Percentiles rank a stretch among this genome's conserved stretches.
Evolutionary conservation across 1,140 invertebrate genomes (phyloP).

Genomic region (Steinernema khuongi): DNA sequence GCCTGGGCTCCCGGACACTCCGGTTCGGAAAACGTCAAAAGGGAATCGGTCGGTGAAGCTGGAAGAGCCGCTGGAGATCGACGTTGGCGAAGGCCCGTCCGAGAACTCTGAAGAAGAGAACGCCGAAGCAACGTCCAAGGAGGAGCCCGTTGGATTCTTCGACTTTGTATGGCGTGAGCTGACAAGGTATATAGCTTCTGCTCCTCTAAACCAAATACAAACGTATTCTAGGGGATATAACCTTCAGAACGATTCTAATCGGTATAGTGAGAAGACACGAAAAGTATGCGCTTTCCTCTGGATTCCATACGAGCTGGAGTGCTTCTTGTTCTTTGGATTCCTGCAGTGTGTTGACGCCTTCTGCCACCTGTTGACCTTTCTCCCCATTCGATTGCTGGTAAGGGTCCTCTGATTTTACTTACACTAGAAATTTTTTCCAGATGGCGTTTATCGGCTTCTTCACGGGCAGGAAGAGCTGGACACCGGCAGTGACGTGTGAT

Average conservation of each 20-base stretch:
- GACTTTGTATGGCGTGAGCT: slow-evolving; percentile 29
- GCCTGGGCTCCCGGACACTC: too few species aligned
- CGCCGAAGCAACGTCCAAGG: not conserved
- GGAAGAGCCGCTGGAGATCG: not conserved
- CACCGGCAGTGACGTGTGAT: slow-evolving; percentile 86
- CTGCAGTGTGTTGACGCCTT: slow-evolving; percentile 96
- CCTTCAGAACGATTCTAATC: slow-evolving; percentile 66
- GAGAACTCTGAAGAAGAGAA: not conserved
- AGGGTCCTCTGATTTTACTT: slow-evolving; percentile 61
- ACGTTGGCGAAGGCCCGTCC: not conserved
- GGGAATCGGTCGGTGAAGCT: not conserved
- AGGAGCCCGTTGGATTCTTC: not conserved
- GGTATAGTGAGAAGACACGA: slow-evolving; percentile 82
- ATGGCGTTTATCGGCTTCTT: slow-evolving; percentile 51
- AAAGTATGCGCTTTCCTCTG: slow-evolving; percentile 95
- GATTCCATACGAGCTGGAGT: slow-evolving; percentile 78
- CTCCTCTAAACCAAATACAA: not conserved
- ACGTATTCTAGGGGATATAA: slow-evolving; percentile 52
- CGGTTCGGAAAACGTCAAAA: not conserved
- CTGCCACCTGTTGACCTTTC: slow-evolving; percentile 92
- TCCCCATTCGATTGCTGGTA: slow-evolving; percentile 82
- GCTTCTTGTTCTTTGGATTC: slow-evolving; percentile 90
- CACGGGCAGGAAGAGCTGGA: slow-evolving; percentile 52
- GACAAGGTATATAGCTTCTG: slow-evolving; percentile 22
- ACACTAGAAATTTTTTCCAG: slow-evolving; percentile 43